Evolutionary conservation across 1,140 invertebrate species (phyloP), one percentile per base, ranked within the genome.

Genomic region (Meteorus sp.): DNA sequence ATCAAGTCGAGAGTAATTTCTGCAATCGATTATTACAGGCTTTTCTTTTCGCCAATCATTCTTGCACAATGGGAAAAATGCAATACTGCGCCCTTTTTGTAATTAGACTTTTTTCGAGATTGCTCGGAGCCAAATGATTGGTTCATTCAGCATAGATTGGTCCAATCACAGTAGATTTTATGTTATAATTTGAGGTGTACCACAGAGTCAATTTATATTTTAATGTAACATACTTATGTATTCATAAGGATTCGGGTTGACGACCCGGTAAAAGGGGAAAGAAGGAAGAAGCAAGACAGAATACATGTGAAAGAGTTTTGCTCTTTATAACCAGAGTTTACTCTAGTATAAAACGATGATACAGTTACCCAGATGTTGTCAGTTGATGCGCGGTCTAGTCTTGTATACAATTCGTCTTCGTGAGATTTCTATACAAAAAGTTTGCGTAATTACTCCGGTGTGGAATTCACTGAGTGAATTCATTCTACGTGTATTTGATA

Each of bases 271-370:
- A 17, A 20, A 54, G 53, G 48, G 29, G 53, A 54, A 47, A 44
- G 59, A 44, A 27, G 60, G 37, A 47, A 50, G 54, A 43, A 50
- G 43, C 8, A 8, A 35, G 27, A 39, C 9, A 31, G 60, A 53
- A 47, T 35, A 48, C 37, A 57, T 52, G 37, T 47, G 41, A 52
- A 62, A 54, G 45, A 59, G 59, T 58, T 59, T 31, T n/a, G 48
- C 45, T 35, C 20, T 7, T 33, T 35, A 35, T 53, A n/a, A n/a
- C n/a, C n/a, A n/a, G n/a, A n/a, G 19, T 27, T 56, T 56, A 65
- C 64, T 47, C 48, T 56, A 60, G 60, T 75, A 77, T 75, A 77
- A 76, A 70, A 74, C 63, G 62, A 45, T 74, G 71, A 70, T 73
- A 70, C 70, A 66, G 66, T 75, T 77, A 67, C 51, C 39, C 54